Base-by-base conservation (phyloP, 2,113 vertebrate species). In the Oreotrochilus melanogaster region DNA sequence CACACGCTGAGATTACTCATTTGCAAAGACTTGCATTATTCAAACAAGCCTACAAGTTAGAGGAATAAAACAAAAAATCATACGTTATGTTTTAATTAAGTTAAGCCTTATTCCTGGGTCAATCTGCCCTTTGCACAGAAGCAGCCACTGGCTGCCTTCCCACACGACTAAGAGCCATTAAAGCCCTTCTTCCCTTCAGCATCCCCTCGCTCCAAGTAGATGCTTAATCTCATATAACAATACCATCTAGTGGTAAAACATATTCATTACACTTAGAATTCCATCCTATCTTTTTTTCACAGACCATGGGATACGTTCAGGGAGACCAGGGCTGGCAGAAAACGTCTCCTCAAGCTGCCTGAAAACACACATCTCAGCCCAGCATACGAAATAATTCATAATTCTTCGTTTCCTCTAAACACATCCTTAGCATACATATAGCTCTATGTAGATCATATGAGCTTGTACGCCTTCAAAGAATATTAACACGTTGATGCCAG, bases 181-280 rank as follows among this genome's bases (percentile, higher is more conserved):
- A 54, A 90, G 50, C 69, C 37, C 60, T 69, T 78, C 53, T 75
- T 22, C 57, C 72, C 79, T 57, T 47, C 75, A 62, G 82, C 83
- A 64, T 42, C 19, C 48, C 60, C 37, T 37, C 6, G 7, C 57
- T 37, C 39, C 71, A 86, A 88, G 67, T 56, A 73, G 78, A 92
- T 5, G 64, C 64, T 64, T 96, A 96, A 90, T 86, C 75, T 94
- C 93, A 96, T 93, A 94, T 97, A 95, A 97, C 92, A 96, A 88
- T 71, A 85, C 94, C 95, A 97, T 97, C 92, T 96, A 96, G 94
- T 89, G 95, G 93, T 62, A 70, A 95, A 93, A 88, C 14, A 22
- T 7, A 50, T 82, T 79, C 92, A 96, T 86, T 96, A 60, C 94
- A 97, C 71, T 31, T 39, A 22, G 19, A 88, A 66, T 62, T 51